phyloP scores from a whole-genome alignment of 2,113 vertebrate species.

The Procavia capensis region DNA sequence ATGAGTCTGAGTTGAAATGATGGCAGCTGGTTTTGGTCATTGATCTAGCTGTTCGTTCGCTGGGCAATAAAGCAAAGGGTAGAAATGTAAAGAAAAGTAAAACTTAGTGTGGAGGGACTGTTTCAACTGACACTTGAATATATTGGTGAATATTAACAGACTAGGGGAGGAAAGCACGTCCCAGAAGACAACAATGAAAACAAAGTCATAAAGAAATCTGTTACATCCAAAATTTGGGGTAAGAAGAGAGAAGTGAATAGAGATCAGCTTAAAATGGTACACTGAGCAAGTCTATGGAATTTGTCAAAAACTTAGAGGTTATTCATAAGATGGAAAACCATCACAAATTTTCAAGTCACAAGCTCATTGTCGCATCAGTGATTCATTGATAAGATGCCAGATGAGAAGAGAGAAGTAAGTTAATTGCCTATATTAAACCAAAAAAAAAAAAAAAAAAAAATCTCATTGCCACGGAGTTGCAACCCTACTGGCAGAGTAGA shows the following conservation, averaged over 20 bases:
- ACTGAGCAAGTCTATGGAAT: not conserved
- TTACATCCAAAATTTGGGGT: not conserved
- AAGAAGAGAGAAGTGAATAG: not conserved
- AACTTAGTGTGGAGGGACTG: not conserved
- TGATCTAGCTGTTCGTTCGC: not conserved
- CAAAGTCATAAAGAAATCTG: not conserved
- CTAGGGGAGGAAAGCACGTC: not conserved
- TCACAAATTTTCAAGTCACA: not conserved
- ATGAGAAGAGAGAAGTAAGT: not conserved
- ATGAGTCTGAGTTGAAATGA: not conserved
- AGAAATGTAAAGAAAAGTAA: not conserved
- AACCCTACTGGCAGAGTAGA: too few species aligned
- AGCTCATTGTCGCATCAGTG: not conserved
- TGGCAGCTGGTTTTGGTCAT: not conserved
- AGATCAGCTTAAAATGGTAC: not conserved
- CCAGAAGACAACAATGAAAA: not conserved
- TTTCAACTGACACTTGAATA: not conserved
- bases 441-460: too few species aligned
- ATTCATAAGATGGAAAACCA: not conserved
- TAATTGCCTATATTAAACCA: not conserved
- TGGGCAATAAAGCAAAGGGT: not conserved
- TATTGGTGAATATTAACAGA: not conserved
- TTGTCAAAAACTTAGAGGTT: not conserved
- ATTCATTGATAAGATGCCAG: not conserved
- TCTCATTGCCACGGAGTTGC: too few species aligned